Evolutionary conservation across 2,113 vertebrate genomes (phyloP).

Genomic region (Todiramphus chloris): DNA sequence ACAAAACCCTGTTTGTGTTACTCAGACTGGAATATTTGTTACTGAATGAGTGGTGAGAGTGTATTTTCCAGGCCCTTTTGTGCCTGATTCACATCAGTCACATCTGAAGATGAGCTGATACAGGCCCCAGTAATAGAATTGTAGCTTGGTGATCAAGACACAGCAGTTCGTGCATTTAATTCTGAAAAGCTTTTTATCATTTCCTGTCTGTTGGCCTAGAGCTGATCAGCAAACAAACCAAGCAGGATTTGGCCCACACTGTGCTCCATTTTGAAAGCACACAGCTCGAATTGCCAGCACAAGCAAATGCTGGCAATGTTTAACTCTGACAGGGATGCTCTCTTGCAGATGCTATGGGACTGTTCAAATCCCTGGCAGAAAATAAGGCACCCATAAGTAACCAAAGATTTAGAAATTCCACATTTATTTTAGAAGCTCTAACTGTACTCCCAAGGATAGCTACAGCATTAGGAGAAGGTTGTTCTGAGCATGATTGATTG

Average conservation of each 20-base stretch:
- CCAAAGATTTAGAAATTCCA: neutral
- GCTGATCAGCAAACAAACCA: neutral
- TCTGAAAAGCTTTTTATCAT: neutral
- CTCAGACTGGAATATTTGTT: neutral
- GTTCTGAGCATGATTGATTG: neutral
- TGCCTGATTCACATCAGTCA: neutral
- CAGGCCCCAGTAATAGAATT: neutral
- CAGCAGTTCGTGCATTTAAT: neutral
- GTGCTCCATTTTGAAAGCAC: neutral
- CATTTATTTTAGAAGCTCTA: conserved; percentile 18
- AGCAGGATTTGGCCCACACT: neutral
- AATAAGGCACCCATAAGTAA: conserved; percentile 51
- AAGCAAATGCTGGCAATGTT: conserved; percentile 39
- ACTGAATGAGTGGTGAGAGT: neutral
- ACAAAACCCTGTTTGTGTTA: neutral
- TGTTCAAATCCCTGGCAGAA: conserved; percentile 41
- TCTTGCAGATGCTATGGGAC: conserved; percentile 16
- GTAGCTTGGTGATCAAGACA: neutral
- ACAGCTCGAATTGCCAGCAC: neutral
- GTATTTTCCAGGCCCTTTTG: neutral
- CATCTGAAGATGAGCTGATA: neutral
- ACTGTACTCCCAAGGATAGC: neutral
- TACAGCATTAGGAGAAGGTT: neutral
- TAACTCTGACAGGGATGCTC: neutral
- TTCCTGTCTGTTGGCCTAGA: neutral